Conservation (phyloP, 2,797 vertebrate species). For the Podargus strigoides region DNA sequence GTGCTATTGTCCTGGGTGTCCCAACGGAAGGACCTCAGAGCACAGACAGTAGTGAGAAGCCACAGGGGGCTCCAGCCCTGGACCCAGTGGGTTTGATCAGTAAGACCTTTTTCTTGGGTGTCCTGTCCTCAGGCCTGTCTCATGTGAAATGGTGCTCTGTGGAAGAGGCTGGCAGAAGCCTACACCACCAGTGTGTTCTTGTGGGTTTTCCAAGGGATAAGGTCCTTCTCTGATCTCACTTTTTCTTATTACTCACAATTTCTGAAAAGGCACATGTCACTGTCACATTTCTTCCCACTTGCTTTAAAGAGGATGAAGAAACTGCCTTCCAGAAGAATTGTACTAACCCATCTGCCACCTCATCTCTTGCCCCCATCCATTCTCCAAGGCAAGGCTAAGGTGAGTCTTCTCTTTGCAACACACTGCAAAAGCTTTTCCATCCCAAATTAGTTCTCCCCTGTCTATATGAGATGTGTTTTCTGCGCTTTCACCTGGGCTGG, state of each 20-base stretch:
- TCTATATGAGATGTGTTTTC: neutral
- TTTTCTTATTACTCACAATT: neutral
- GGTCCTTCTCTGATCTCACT: neutral
- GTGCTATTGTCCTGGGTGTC: neutral
- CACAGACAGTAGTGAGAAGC: neutral
- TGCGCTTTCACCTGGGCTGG: neutral
- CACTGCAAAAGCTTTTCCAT: neutral
- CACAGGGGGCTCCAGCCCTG: neutral
- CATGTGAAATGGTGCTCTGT: neutral
- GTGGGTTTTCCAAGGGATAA: neutral
- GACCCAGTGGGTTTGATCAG: neutral
- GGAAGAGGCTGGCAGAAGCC: neutral
- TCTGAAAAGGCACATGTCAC: neutral
- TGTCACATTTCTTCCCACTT: neutral
- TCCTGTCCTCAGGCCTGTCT: neutral
- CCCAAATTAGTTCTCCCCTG: neutral
- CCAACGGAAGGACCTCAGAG: neutral
- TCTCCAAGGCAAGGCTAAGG: conserved; percentile 50
- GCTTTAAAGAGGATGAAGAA: conserved; percentile 37
- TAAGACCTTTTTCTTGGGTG: neutral
- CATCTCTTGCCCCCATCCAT: neutral
- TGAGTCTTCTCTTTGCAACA: neutral
- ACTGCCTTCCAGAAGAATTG: conserved; percentile 44
- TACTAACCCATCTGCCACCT: conserved; percentile 27
- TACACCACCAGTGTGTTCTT: neutral